Base-by-base conservation (phyloP, 2,113 vertebrate genomes). In the Ceyx cyanopectus region DNA sequence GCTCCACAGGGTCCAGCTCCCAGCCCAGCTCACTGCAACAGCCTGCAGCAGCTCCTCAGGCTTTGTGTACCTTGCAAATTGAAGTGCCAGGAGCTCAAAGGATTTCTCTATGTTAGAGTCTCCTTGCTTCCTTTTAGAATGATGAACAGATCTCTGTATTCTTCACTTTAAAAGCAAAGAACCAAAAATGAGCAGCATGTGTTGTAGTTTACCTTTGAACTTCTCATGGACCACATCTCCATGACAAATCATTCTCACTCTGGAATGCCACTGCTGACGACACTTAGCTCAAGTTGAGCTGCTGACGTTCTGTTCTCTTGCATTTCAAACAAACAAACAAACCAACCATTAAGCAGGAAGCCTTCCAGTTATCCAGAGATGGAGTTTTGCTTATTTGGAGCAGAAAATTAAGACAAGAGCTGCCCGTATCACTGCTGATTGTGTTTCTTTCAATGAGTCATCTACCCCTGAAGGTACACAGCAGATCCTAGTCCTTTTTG, bases 401-500 rank as follows among this genome's bases (percentile, higher is more conserved):
- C 45, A 86, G 83, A 77, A 92, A 91, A 85, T 95, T 45, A 26
- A 50, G 27, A 46, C 2, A 7, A 73, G 63, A 80, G 80, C 85
- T 9, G 62, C 58, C 62, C 46, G 10, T 13, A 2, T 84, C 94
- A 6, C 56, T 81, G 80, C 77, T 56, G 79, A 40, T 56, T 34
- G 85, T 24, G 20, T 65, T 87, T 78, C 87, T 73, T 46, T 61
- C 53, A 92, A 50, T 23, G 73, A 94, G 58, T 60, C 68, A 27
- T 78, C 85, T 66, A 26, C 10, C 65, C 68, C 43, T 50, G 50
- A 74, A 92, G 90, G 69, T 19, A 37, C 76, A 26, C 53, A 81
- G 29, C 34, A 94, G 93, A 97, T 91, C 87, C 84, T 41, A 26
- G 90, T 94, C 93, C 72, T 82, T 93, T 85, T 85, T 62, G 37